phyloP scores from a whole-genome alignment of 2,113 vertebrate species.

The Bubo blakistoni region DNA sequence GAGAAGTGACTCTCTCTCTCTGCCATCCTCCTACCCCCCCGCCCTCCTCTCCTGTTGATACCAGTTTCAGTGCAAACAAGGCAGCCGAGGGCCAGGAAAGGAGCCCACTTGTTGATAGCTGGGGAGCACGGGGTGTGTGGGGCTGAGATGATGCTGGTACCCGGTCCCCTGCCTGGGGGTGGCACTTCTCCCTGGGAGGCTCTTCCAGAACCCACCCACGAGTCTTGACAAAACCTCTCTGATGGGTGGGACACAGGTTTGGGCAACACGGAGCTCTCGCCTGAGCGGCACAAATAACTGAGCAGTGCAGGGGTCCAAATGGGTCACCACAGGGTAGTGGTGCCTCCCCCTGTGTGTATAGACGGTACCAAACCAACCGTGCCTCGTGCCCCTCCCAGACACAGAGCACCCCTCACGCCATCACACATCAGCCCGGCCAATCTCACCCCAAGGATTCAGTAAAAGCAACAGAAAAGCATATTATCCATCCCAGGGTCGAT shows the following conservation, averaged over 20 bases:
- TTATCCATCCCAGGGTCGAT: neutral
- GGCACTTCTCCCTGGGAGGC: neutral
- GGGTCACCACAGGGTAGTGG: accelerated
- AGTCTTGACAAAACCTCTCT: neutral
- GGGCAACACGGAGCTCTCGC: neutral
- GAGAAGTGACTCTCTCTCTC: constrained; percentile 41
- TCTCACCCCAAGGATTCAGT: accelerated
- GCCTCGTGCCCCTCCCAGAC: too few species aligned
- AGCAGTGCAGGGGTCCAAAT: accelerated
- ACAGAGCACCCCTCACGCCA: neutral
- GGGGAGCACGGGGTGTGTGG: accelerated
- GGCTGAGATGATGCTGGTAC: neutral
- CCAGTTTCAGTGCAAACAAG: constrained; percentile 1
- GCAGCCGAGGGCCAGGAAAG: neutral
- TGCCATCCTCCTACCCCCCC: neutral
- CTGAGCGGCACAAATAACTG: too few species aligned
- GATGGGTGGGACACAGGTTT: neutral
- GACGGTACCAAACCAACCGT: neutral
- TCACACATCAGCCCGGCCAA: neutral
- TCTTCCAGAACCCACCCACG: neutral
- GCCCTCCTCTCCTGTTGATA: neutral
- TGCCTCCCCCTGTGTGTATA: accelerated
- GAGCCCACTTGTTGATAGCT: neutral
- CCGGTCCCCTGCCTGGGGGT: neutral
- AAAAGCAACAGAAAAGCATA: neutral